A percentile compares a stretch with the other conserved stretches of the same genome.
These are phyloP conservation scores for Venustaconcha ellipsiformis DNA, from an alignment of 1,140 invertebrate species.

Conservation along the genomic window DNA sequence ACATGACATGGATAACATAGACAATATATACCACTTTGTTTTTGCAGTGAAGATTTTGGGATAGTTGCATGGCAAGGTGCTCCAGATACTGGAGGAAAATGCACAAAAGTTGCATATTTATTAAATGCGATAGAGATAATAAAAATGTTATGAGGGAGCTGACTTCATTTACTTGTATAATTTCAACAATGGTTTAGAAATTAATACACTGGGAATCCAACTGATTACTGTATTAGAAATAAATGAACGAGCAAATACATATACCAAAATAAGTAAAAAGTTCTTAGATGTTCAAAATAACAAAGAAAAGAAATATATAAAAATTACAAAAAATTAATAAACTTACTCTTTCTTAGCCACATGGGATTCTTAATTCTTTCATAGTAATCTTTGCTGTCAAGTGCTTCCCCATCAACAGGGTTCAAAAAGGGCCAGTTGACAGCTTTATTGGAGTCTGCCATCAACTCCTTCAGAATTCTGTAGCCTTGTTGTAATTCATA, in stretches of 20 bases:
- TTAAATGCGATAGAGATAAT: too few relatives aligned
- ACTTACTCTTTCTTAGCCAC: conserved; percentile 29
- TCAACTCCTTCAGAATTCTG: conserved; percentile 26
- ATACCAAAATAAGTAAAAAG: not conserved
- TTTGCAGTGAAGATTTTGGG: too few relatives aligned
- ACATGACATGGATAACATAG: too few relatives aligned
- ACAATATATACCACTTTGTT: too few relatives aligned
- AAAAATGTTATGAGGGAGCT: too few relatives aligned
- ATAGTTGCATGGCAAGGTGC: too few relatives aligned
- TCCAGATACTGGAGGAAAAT: too few relatives aligned
- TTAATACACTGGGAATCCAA: not conserved
- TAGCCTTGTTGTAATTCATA: conserved; percentile 26
- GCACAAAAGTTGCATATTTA: too few relatives aligned
- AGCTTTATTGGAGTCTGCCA: conserved; percentile 24
- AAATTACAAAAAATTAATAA: not conserved
- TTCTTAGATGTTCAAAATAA: not conserved
- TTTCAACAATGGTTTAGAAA: too few relatives aligned
- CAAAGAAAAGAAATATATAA: not conserved
- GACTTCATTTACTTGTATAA: too few relatives aligned
- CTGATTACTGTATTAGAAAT: not conserved
- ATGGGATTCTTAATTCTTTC: conserved; percentile 23
- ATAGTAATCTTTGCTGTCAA: conserved; percentile 22
- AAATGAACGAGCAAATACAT: not conserved
- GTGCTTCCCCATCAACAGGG: conserved; percentile 21
- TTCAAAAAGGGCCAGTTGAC: conserved; percentile 33